Conservation (phyloP, 2,888 invertebrate genomes). For the Leucophenga montana region DNA sequence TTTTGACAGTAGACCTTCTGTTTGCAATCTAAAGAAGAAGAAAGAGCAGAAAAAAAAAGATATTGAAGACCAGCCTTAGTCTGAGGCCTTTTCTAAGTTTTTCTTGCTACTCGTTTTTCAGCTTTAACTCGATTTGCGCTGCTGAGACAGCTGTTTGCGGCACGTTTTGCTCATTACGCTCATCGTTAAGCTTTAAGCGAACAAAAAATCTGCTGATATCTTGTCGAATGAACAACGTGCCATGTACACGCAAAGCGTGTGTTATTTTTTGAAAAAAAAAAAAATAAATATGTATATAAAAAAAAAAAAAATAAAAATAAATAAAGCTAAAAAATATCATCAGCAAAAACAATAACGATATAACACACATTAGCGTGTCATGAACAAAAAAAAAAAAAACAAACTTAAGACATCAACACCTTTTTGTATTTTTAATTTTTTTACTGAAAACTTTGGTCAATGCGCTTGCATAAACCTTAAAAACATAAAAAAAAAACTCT, state of each 20-base stretch:
- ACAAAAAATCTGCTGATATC: constrained; percentile 37
- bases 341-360: constrained; percentile 35
- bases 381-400: too few species aligned
- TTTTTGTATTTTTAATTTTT: constrained; percentile 31
- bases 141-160: constrained; percentile 9
- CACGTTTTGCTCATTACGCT: constrained; percentile 22
- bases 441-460: constrained; percentile 22
- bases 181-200: background rate
- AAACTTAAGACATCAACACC: constrained; percentile 20
- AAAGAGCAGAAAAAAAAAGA: background rate
- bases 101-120: background rate
- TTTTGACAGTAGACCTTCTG: constrained; percentile 4
- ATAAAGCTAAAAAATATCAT: constrained; percentile 1
- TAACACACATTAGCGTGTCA: background rate
- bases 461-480: constrained; percentile 40
- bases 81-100: background rate
- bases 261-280: constrained; percentile 32
- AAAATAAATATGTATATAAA: too few species aligned
- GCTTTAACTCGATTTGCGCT: background rate
- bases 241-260: constrained; percentile 24
- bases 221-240: constrained; percentile 43
- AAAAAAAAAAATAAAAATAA: background rate
- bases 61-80: background rate
- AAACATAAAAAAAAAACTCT: too few species aligned
- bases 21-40: background rate